Percentiles rank a stretch among this genome's conserved stretches.
Evolutionary conservation across 2,888 invertebrate genomes (phyloP).

Genomic region (Glaucopsyche alexis): DNA sequence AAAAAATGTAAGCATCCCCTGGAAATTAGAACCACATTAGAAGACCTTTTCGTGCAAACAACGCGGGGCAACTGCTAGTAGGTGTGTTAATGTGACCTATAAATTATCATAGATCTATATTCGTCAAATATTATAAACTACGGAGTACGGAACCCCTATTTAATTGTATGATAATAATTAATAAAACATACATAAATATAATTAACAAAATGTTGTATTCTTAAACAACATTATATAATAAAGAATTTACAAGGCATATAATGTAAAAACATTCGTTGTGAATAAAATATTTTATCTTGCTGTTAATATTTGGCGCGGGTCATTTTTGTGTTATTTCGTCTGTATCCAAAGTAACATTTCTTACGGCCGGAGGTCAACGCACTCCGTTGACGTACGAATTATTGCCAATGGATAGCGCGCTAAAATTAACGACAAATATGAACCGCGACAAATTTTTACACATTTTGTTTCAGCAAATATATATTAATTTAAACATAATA

Average conservation of each 20-base stretch:
- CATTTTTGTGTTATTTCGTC: slow-evolving; percentile 15
- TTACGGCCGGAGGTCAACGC: slow-evolving; percentile 9
- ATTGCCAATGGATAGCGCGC: slow-evolving; percentile 19
- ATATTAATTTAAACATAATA: background rate
- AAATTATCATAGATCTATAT: background rate
- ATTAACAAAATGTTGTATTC: background rate
- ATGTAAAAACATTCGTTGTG: background rate
- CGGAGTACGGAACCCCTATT: background rate
- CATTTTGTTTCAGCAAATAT: background rate
- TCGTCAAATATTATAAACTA: background rate
- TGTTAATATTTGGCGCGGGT: slow-evolving; percentile 19
- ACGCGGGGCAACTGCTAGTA: background rate
- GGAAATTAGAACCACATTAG: background rate
- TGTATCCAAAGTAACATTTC: slow-evolving; percentile 11
- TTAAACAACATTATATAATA: background rate
- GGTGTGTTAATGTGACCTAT: too few species aligned
- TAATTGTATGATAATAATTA: too few species aligned
- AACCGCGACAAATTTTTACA: background rate
- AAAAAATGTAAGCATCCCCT: background rate
- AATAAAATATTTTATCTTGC: background rate
- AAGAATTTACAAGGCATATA: background rate
- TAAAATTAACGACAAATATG: slow-evolving; percentile 15
- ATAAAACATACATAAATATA: background rate
- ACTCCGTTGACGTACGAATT: slow-evolving; percentile 26
- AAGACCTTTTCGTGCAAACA: background rate